Conservation (phyloP, 2,888 invertebrate species). For the Plusia festucae region DNA sequence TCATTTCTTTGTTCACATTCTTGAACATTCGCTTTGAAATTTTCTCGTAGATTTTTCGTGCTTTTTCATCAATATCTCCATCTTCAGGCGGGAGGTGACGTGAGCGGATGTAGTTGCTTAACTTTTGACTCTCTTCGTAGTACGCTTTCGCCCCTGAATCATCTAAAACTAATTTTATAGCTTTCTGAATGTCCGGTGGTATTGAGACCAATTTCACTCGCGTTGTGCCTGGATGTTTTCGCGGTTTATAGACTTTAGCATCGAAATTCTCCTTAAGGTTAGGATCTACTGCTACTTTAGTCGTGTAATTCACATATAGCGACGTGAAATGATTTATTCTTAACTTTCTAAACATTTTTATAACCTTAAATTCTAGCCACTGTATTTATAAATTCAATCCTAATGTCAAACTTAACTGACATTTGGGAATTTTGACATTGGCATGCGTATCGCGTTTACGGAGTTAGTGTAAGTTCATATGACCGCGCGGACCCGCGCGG, state of each 20-base stretch:
- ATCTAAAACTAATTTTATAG: constrained; percentile 87
- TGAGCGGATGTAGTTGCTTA: constrained; percentile 90
- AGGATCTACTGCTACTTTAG: constrained; percentile 86
- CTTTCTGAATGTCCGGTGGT: constrained; percentile 90
- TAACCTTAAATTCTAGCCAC: constrained; percentile 54
- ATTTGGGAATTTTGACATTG: not conserved
- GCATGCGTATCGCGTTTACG: not conserved
- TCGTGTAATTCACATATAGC: constrained; percentile 71
- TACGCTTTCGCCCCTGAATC: constrained; percentile 90
- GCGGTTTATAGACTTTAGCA: constrained; percentile 89
- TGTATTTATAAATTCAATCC: not conserved
- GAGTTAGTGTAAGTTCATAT: not conserved
- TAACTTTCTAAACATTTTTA: constrained; percentile 80
- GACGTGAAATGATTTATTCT: constrained; percentile 66
- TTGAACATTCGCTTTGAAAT: constrained; percentile 72
- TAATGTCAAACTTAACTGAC: not conserved
- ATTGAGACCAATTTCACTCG: constrained; percentile 86
- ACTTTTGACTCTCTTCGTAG: constrained; percentile 84
- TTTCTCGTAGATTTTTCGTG: constrained; percentile 76
- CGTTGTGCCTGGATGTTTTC: constrained; percentile 92
- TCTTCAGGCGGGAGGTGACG: constrained; percentile 91
- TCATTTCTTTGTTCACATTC: constrained; percentile 64
- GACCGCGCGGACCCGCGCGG: too few relatives aligned
- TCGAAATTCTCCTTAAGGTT: constrained; percentile 84
- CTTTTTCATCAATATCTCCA: constrained; percentile 81